A percentile compares a stretch with the other conserved stretches of the same genome.
Evolutionary conservation across 2,797 vertebrate species (phyloP).

Genomic region (Holocentrus rufus): DNA sequence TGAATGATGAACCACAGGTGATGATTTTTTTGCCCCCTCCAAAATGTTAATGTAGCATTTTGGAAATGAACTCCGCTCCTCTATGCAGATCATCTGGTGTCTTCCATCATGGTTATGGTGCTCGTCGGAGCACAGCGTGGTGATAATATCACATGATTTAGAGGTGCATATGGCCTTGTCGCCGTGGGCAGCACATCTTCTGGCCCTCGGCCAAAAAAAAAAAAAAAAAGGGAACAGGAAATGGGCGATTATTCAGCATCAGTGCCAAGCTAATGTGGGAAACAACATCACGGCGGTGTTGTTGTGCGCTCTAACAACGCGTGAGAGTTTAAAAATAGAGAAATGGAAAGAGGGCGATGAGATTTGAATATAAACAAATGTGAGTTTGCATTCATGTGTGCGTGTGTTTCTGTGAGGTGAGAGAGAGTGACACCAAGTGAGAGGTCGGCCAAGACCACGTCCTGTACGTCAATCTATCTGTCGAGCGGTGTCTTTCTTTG

Average conservation of each 20-base stretch:
- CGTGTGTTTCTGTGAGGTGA: neutral
- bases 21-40: constrained; percentile 12
- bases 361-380: neutral
- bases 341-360: neutral
- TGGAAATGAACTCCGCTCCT: constrained; percentile 61
- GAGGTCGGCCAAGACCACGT: neutral
- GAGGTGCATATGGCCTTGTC: constrained; percentile 71
- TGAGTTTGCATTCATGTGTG: neutral
- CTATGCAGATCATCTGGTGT: constrained; percentile 69
- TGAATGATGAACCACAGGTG: constrained; percentile 33
- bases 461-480: neutral
- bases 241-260: constrained; percentile 43
- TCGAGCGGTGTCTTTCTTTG: constrained; percentile 27
- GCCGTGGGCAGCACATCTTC: constrained; percentile 45
- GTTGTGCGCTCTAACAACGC: neutral
- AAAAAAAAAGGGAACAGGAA: too few relatives aligned
- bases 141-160: constrained; percentile 73
- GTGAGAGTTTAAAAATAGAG: neutral
- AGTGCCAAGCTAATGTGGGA: constrained; percentile 17
- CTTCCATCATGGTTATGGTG: constrained; percentile 72
- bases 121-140: constrained; percentile 64
- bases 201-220: constrained; percentile 54
- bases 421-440: neutral
- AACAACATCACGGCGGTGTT: constrained; percentile 1
- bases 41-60: constrained; percentile 55